Conservation (phyloP, 2,888 invertebrate species). For the Drosophila anceps region DNA sequence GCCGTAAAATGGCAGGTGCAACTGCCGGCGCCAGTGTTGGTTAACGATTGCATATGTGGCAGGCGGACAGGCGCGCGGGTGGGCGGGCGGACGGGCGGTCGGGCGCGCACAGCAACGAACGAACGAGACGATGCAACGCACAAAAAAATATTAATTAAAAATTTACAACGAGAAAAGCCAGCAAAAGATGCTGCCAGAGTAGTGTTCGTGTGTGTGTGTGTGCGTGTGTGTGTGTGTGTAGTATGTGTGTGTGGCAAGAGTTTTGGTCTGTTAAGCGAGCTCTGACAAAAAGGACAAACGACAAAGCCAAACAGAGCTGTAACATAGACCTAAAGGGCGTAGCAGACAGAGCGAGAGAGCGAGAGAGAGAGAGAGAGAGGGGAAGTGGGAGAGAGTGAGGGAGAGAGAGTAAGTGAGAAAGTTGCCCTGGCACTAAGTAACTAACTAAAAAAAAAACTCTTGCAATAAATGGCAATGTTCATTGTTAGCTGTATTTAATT, state of each 20-base stretch:
- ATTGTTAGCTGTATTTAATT: constrained; percentile 72
- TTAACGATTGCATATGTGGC: constrained; percentile 40
- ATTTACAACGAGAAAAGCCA: constrained; percentile 26
- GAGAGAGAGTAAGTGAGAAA: not conserved
- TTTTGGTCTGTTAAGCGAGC: constrained; percentile 37
- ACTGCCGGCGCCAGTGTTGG: constrained; percentile 44
- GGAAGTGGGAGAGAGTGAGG: no score
- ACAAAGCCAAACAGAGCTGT: constrained; percentile 20
- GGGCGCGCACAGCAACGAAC: not conserved
- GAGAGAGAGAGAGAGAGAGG: not conserved
- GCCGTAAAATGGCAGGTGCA: constrained; percentile 38
- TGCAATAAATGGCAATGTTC: constrained; percentile 69
- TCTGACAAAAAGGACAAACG: constrained; percentile 39
- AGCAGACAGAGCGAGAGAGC: not conserved
- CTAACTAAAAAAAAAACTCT: constrained; percentile 63
- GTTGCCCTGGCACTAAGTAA: constrained; percentile 59
- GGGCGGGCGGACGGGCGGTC: no score
- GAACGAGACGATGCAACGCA: constrained; percentile 54
- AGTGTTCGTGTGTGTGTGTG: not conserved
- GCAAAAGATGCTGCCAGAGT: not conserved
- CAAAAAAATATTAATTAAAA: constrained; percentile 76
- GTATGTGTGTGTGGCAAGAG: constrained; percentile 13
- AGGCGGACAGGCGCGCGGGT: not conserved
- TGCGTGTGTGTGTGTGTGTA: not conserved
- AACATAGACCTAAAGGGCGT: not conserved